Evolutionary conservation across 2,888 invertebrate genomes (phyloP), one percentile per base, ranked within the genome.

Genomic region (Serrognathus titanus): DNA sequence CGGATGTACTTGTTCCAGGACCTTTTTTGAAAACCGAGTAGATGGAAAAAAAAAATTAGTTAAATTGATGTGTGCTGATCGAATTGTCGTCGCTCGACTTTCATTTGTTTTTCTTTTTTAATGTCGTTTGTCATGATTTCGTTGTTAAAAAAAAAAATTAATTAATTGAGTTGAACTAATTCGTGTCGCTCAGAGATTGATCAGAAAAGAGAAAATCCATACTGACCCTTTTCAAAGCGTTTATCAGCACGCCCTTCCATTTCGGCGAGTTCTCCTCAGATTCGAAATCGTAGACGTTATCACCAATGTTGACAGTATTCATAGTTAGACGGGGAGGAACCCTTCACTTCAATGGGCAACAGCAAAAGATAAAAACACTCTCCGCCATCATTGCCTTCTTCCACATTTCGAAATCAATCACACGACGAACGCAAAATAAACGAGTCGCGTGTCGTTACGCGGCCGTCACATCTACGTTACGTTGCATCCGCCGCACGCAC

Each of bases 161-260:
- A 16, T 16, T 31, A 31, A 31, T 31, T 31, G 24, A 31, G 24
- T 24, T 12, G 10, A 47, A 16, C n/a, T 48, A 37, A n/a, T 13
- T n/a, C 20, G 38, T 7, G 12, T 10, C 10, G 39, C 37, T 37
- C 12, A n/a, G 24, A 31, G 24, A 31, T 31, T 31, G 24, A 31
- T 31, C 24, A 6, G 24, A 51, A 51, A 35, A 31, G 24, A 31
- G 24, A 31, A 31, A 31, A 31, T 35, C 41, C 13, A 5, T 49
- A 65, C 69, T 78, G 80, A 94, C 94, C 89, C 92, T 92, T 78
- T 88, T 88, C 71, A 97, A 83, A 50, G 94, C 88, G 73, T 85
- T 87, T 74, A 92, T 87, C 79, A 97, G 90, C 65, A 96, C 83
- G 64, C 94, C 94, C 75, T 89, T 90, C 96, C 96, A 97, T 85